Percentiles rank a stretch among this genome's conserved stretches.
phyloP scores from a whole-genome alignment of 2,113 vertebrate genomes.

The Choloepus hoffmanni region DNA sequence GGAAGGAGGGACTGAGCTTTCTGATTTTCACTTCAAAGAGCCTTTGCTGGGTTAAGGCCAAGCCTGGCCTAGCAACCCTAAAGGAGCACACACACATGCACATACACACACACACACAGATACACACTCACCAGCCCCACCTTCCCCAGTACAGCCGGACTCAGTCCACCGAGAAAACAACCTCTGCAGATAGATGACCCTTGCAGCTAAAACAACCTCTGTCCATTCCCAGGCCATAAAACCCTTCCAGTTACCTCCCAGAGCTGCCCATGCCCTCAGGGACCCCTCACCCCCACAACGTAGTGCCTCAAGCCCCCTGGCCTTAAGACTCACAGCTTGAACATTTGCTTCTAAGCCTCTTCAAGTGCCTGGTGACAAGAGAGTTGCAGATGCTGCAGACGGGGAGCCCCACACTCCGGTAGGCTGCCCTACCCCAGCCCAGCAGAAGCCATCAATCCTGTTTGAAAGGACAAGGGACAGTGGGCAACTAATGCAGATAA shows the following conservation, averaged over 20 bases:
- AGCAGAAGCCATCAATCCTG: not conserved
- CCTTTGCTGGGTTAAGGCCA: not conserved
- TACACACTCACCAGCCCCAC: not conserved
- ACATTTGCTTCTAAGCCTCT: not conserved
- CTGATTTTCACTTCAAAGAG: constrained; percentile 62
- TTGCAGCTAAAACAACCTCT: not conserved
- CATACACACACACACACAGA: not conserved
- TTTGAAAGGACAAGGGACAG: not conserved
- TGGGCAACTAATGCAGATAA: not conserved
- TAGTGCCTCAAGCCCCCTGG: not conserved
- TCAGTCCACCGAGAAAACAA: constrained; percentile 17
- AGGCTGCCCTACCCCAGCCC: not conserved
- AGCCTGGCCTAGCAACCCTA: not conserved
- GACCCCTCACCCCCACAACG: not conserved
- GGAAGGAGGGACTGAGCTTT: not conserved
- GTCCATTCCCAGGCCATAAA: not conserved
- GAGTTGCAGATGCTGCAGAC: not conserved
- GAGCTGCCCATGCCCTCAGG: not conserved
- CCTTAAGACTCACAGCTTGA: not conserved
- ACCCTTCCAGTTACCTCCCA: not conserved
- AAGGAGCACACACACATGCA: not conserved
- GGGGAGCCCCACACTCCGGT: not conserved
- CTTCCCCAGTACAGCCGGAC: not conserved
- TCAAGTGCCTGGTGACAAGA: not conserved
- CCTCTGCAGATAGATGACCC: not conserved